Conservation (phyloP, 2,113 vertebrate genomes). For the Clarias magur region DNA sequence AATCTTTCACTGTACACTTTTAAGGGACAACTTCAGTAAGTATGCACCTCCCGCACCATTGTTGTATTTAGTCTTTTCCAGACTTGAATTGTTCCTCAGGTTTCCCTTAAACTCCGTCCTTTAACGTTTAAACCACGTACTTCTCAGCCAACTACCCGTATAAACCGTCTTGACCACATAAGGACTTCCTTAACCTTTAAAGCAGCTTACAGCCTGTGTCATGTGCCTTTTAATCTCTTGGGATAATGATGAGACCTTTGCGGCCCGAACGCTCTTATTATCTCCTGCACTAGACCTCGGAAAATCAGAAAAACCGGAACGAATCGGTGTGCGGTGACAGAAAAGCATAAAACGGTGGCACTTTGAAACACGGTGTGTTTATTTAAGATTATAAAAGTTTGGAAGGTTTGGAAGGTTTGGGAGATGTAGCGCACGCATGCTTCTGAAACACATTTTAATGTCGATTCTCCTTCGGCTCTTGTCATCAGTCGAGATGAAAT, state of each 20-base stretch:
- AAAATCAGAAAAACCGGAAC: background rate
- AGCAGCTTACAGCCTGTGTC: background rate
- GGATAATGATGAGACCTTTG: constrained; percentile 13
- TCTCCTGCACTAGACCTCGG: background rate
- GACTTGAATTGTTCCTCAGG: background rate
- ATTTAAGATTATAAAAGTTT: background rate
- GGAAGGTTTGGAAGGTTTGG: background rate
- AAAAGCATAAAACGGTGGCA: background rate
- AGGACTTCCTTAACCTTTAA: background rate
- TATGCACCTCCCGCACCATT: background rate
- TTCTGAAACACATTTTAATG: background rate
- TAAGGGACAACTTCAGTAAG: background rate
- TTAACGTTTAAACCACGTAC: background rate
- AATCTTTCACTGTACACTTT: background rate
- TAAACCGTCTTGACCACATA: background rate
- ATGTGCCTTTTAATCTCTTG: background rate
- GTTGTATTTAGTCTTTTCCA: background rate
- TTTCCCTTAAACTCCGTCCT: background rate
- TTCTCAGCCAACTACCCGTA: background rate
- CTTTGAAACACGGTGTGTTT: background rate
- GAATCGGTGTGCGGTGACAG: background rate
- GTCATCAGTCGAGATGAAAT: no score
- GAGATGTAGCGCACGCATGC: background rate
- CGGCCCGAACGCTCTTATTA: no score
- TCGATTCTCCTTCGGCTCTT: background rate